These are phyloP conservation scores for Selene dorsalis DNA, from an alignment of 2,797 vertebrate genomes.

Conservation along the genomic window DNA sequence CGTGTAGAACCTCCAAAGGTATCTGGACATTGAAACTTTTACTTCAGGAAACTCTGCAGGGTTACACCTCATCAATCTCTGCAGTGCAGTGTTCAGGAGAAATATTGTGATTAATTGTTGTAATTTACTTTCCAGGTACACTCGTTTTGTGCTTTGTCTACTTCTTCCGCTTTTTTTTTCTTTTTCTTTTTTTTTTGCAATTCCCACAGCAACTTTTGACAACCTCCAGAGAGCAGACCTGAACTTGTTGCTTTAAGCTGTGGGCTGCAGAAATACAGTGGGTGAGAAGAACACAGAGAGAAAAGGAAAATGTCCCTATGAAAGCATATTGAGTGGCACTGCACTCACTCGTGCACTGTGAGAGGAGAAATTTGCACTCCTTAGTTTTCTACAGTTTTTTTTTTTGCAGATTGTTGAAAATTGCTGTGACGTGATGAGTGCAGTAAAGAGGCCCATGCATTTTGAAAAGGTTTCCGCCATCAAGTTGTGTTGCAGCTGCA, in stretches of 20 bases:
- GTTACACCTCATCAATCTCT: constrained; percentile 52
- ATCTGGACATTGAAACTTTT: constrained; percentile 20
- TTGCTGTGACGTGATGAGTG: not conserved
- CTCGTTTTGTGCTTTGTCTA: constrained; percentile 20
- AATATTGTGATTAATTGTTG: constrained; percentile 54
- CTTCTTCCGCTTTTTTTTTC: not conserved
- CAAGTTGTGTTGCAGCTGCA: not conserved
- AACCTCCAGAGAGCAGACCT: not conserved
- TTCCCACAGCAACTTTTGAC: constrained; percentile 19
- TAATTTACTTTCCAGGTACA: constrained; percentile 46
- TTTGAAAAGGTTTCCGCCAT: constrained; percentile 26
- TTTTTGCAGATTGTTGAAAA: not conserved
- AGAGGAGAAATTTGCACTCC: not conserved
- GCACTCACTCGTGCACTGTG: not conserved
- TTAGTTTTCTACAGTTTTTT: not conserved
- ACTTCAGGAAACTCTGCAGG: constrained; percentile 2
- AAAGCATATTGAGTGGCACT: not conserved
- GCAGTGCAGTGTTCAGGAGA: constrained; percentile 22
- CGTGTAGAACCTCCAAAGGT: not conserved
- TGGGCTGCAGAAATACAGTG: not conserved
- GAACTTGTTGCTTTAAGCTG: constrained; percentile 15
- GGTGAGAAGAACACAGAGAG: not conserved
- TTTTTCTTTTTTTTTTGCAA: constrained; percentile 1
- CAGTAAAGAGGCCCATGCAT: not conserved
- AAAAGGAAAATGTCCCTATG: not conserved